Evolutionary conservation across 2,113 vertebrate genomes (phyloP).

Genomic region (Tylochromis polylepis): DNA sequence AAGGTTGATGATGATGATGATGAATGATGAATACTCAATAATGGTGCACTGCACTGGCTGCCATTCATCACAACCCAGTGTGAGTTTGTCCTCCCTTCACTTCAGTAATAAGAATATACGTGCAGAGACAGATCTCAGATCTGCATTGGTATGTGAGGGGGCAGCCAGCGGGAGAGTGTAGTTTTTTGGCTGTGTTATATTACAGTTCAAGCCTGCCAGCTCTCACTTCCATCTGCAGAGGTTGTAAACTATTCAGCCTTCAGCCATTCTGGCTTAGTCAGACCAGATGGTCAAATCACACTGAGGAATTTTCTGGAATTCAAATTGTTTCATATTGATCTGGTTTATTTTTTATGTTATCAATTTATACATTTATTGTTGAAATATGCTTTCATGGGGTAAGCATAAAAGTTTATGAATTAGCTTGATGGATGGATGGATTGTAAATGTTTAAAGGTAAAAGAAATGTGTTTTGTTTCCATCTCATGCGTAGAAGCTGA

Average conservation of each 20-base stretch:
- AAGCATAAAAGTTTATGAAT: neutral
- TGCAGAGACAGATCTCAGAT: constrained; percentile 68
- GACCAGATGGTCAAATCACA: constrained; percentile 33
- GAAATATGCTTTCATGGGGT: neutral
- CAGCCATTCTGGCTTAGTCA: neutral
- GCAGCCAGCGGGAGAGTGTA: neutral
- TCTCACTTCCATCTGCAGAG: constrained; percentile 35
- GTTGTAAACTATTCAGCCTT: constrained; percentile 37
- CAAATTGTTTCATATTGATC: neutral
- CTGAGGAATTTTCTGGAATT: constrained; percentile 1
- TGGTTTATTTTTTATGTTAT: neutral
- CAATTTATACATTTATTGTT: neutral
- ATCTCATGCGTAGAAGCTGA: neutral
- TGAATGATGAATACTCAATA: neutral
- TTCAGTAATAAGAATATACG: constrained; percentile 20
- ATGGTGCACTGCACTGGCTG: neutral
- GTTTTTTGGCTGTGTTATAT: constrained; percentile 19
- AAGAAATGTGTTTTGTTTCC: neutral
- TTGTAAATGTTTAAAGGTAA: neutral
- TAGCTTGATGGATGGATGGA: neutral
- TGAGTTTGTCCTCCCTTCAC: neutral
- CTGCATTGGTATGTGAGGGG: constrained; percentile 63
- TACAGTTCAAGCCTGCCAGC: constrained; percentile 43
- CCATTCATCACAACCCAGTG: constrained; percentile 29
- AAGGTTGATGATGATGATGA: neutral